These are phyloP conservation scores for Lutraria lutraria DNA, from an alignment of 2,888 invertebrate genomes.

Conservation along the genomic window DNA sequence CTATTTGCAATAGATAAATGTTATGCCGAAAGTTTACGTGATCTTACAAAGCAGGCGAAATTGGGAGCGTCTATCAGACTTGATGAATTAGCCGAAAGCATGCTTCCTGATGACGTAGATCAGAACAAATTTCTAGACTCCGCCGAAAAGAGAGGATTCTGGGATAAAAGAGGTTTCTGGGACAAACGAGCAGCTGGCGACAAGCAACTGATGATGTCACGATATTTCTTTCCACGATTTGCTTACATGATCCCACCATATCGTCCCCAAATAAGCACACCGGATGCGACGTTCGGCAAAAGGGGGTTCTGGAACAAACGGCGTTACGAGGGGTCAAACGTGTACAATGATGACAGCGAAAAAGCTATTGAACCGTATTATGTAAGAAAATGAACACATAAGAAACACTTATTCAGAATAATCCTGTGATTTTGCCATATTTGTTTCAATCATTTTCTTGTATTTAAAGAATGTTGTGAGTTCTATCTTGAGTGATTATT, in stretches of 20 bases:
- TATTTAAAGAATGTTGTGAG: too few relatives aligned
- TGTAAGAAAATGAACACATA: constrained; percentile 10
- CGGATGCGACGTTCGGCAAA: constrained; percentile 35
- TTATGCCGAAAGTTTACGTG: constrained; percentile 37
- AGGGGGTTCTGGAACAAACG: constrained; percentile 65
- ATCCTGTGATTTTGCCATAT: too few relatives aligned
- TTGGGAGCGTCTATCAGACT: constrained; percentile 38
- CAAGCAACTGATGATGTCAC: constrained; percentile 49
- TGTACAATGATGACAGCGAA: constrained; percentile 12
- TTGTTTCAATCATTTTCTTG: too few relatives aligned
- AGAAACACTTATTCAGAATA: too few relatives aligned
- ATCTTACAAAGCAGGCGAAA: constrained; percentile 48
- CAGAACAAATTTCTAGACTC: neutral
- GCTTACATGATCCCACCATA: constrained; percentile 53
- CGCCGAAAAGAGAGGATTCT: constrained; percentile 56
- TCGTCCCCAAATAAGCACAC: constrained; percentile 22
- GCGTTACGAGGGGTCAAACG: neutral
- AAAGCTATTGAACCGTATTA: constrained; percentile 6
- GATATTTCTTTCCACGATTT: constrained; percentile 60
- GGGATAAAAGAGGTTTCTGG: constrained; percentile 65
- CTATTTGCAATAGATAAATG: constrained; percentile 14
- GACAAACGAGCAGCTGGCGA: constrained; percentile 52
- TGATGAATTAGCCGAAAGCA: constrained; percentile 42
- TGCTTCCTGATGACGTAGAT: constrained; percentile 33
- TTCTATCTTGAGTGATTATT: too few relatives aligned